phyloP scores from a whole-genome alignment of 1,140 invertebrate genomes.

The Hormaphis cornu region DNA sequence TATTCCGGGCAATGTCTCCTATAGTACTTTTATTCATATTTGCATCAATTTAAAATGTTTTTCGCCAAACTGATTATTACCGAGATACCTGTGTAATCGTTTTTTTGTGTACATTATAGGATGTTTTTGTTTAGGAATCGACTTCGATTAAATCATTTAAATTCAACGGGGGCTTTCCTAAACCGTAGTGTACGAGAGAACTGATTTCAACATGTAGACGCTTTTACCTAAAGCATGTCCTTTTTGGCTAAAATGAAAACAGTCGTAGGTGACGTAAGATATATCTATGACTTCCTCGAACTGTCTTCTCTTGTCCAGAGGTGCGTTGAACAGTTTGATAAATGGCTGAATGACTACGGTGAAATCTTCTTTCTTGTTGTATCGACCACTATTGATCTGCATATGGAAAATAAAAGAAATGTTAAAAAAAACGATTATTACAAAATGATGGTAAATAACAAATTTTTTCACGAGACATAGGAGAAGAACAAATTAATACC shows the following conservation, averaged over 20 bases:
- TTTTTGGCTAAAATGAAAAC: constrained; percentile 67
- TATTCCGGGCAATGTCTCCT: no score
- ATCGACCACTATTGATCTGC: constrained; percentile 50
- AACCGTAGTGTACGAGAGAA: neutral
- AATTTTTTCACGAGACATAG: no score
- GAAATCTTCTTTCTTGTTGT: constrained; percentile 52
- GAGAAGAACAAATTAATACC: no score
- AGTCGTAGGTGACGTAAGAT: constrained; percentile 62
- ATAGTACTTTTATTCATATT: no score
- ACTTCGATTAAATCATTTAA: no score
- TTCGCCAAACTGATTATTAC: no score
- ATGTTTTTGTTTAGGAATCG: no score
- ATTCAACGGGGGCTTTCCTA: no score
- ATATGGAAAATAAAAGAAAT: constrained; percentile 34
- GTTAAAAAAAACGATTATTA: neutral
- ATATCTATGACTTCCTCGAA: constrained; percentile 46
- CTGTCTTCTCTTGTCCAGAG: constrained; percentile 38
- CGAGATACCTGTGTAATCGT: no score
- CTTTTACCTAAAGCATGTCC: constrained; percentile 54
- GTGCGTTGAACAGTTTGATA: constrained; percentile 49
- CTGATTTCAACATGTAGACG: neutral
- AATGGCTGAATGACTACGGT: constrained; percentile 61
- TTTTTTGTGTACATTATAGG: no score
- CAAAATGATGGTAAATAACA: neutral
- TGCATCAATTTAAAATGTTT: no score